Conservation (phyloP, 2,113 vertebrate species). For the Cepphus grylle region DNA sequence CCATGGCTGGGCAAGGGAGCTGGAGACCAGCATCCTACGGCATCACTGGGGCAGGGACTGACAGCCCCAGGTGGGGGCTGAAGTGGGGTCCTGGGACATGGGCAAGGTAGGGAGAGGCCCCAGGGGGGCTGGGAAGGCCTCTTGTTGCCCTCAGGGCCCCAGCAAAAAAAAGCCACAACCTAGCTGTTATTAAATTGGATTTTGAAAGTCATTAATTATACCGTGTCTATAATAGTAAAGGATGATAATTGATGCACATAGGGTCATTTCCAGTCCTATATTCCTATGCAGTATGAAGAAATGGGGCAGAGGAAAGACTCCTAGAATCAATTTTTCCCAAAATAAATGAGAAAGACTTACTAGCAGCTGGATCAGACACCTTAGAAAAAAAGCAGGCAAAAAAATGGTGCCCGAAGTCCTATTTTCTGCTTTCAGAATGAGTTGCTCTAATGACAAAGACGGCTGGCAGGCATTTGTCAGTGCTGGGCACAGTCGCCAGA, state of each 20-base stretch:
- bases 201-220: background rate
- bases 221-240: background rate
- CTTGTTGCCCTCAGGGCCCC: background rate
- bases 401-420: background rate
- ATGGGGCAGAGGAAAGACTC: background rate
- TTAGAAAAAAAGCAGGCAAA: background rate
- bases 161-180: background rate
- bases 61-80: background rate
- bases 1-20: background rate
- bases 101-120: accelerated
- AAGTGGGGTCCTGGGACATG: background rate
- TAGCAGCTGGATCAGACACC: background rate
- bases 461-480: background rate
- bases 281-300: background rate
- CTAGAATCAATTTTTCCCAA: background rate
- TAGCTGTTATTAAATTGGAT: background rate
- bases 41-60: background rate
- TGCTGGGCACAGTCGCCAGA: background rate
- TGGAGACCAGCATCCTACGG: background rate
- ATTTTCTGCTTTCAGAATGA: background rate
- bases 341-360: background rate
- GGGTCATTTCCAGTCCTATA: background rate
- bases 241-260: accelerated
- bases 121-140: background rate
- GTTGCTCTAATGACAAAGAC: background rate